Conservation (phyloP, 2,888 invertebrate species). For the Halictus ligatus region DNA sequence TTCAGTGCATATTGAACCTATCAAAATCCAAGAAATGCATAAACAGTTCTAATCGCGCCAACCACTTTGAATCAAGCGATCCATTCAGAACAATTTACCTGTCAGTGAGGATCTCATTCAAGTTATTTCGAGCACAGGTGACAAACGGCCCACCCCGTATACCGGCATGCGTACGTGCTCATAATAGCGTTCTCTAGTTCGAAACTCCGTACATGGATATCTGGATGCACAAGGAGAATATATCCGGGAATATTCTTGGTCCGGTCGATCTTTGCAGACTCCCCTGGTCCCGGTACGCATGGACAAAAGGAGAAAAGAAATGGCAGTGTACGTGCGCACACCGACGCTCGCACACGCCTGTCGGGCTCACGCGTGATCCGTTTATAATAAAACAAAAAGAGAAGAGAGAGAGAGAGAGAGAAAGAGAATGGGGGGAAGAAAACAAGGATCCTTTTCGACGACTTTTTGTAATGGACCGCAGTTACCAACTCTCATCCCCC, state of each 20-base stretch:
- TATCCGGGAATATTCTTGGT: constrained; percentile 43
- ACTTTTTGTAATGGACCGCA: constrained; percentile 53
- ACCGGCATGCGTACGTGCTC: constrained; percentile 47
- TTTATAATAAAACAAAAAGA: constrained; percentile 53
- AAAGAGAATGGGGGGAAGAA: not conserved
- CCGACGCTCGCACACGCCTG: constrained; percentile 14
- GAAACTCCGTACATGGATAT: constrained; percentile 46
- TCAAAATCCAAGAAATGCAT: not conserved
- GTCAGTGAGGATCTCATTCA: not conserved
- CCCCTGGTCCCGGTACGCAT: constrained; percentile 23
- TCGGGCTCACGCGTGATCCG: constrained; percentile 50
- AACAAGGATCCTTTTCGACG: constrained; percentile 41
- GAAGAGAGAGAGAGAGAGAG: not conserved
- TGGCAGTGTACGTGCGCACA: not conserved
- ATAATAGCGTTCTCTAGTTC: constrained; percentile 53
- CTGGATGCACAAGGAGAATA: constrained; percentile 52
- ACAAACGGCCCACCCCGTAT: not conserved
- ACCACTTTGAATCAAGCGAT: not conserved
- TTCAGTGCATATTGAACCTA: not conserved
- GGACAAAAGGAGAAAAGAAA: constrained; percentile 54
- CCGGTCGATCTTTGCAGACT: constrained; percentile 33
- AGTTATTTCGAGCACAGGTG: not conserved
- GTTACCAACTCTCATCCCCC: constrained; percentile 40
- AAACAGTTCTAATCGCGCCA: not conserved
- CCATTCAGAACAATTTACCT: not conserved